Evolutionary conservation across 2,113 vertebrate species (phyloP).

Genomic region (Triplophysa siluroides): DNA sequence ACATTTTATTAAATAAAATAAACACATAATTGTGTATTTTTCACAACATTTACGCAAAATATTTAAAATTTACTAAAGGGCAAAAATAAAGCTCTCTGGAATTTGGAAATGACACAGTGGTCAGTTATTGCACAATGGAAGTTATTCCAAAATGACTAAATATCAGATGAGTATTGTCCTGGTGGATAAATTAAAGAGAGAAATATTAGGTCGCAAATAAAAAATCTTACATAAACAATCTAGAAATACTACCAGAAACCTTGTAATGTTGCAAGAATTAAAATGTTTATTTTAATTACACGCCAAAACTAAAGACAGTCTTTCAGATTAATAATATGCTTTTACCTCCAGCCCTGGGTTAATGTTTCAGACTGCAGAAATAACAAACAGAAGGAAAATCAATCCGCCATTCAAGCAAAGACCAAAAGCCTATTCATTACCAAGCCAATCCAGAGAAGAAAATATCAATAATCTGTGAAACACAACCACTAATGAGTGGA

Average conservation of each 20-base stretch:
- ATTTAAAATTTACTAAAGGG: no score
- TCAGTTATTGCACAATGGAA: no score
- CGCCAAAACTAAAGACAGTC: not conserved
- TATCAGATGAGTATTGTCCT: not conserved
- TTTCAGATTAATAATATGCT: not conserved
- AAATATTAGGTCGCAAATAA: no score
- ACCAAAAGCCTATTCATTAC: constrained; percentile 18
- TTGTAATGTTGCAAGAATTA: not conserved
- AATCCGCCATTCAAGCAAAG: not conserved
- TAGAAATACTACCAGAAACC: not conserved
- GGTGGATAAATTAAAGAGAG: not conserved
- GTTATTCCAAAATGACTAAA: not conserved
- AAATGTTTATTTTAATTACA: not conserved
- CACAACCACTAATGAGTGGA: not conserved
- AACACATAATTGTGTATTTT: no score
- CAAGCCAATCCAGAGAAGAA: not conserved
- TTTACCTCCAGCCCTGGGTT: not conserved
- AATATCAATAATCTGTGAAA: constrained; percentile 12
- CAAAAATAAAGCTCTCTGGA: no score
- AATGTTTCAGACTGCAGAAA: not conserved
- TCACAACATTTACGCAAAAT: no score
- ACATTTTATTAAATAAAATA: no score
- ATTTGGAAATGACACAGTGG: no score
- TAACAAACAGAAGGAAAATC: constrained; percentile 33
- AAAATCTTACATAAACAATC: no score